Conservation (phyloP, 2,888 invertebrate genomes). For the Caenorhabditis imperialis region DNA sequence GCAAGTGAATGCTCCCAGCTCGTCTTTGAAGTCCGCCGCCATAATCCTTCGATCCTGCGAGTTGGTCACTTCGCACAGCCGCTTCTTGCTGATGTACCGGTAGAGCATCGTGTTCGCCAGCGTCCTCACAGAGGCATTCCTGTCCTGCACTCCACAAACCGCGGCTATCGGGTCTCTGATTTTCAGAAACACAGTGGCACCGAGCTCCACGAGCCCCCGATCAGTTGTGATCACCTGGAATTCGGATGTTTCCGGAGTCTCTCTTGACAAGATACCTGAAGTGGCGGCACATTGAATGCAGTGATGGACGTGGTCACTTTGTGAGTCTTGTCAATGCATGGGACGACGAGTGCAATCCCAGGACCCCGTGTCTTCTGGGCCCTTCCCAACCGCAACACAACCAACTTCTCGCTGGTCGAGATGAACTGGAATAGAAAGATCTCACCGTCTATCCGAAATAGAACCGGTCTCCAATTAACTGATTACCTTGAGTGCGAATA, state of each 20-base stretch:
- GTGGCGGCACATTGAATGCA: constrained; percentile 80
- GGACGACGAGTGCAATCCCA: constrained; percentile 79
- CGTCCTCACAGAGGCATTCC: constrained; percentile 78
- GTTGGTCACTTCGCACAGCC: constrained; percentile 74
- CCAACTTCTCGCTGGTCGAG: constrained; percentile 70
- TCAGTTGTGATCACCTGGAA: constrained; percentile 79
- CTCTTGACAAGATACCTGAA: constrained; percentile 76
- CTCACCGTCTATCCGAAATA: too few species aligned
- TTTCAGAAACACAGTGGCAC: constrained; percentile 79
- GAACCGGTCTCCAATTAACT: constrained; percentile 21
- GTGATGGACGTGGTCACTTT: constrained; percentile 79
- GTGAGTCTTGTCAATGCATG: constrained; percentile 78
- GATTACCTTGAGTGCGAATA: constrained; percentile 75
- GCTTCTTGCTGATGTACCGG: constrained; percentile 77
- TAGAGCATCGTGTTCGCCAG: constrained; percentile 79
- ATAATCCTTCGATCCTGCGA: constrained; percentile 62
- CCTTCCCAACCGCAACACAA: constrained; percentile 76
- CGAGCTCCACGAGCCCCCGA: constrained; percentile 79
- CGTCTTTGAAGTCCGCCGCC: constrained; percentile 72
- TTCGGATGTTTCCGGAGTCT: neutral
- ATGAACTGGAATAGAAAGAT: constrained; percentile 77
- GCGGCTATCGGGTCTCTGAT: constrained; percentile 79
- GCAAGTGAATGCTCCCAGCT: constrained; percentile 77
- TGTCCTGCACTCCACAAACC: constrained; percentile 79
- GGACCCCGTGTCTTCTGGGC: constrained; percentile 74